Conservation (phyloP, 2,797 vertebrate species). For the Sibirionetta formosa region DNA sequence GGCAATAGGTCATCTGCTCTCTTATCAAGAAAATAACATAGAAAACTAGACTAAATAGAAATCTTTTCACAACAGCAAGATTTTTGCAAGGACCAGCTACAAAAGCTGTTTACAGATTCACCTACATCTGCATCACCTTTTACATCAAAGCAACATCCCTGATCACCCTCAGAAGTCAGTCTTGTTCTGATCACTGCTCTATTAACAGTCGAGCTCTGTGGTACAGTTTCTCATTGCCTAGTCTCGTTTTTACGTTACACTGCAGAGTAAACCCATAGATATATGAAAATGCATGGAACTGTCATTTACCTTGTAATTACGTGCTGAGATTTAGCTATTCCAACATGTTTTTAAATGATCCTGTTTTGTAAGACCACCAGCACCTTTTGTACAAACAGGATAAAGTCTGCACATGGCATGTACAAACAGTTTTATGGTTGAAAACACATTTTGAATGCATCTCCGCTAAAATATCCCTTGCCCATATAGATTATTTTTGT, state of each 20-base stretch:
- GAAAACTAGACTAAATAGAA: not conserved
- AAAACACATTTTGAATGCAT: not conserved
- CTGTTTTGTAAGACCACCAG: not conserved
- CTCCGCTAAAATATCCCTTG: not conserved
- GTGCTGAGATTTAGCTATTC: not conserved
- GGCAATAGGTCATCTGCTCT: not conserved
- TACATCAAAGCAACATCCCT: not conserved
- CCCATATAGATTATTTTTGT: not conserved
- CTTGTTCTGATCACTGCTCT: not conserved
- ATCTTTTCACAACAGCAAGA: not conserved
- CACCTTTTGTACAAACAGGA: not conserved
- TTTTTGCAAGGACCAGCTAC: not conserved
- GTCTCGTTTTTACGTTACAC: not conserved
- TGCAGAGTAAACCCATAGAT: not conserved
- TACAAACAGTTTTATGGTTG: rapidly evolving
- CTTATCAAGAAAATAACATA: not conserved
- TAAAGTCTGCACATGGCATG: rapidly evolving
- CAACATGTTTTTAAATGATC: not conserved
- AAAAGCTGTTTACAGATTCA: not conserved
- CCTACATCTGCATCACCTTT: not conserved
- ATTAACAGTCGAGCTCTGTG: not conserved
- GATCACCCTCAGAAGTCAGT: not conserved
- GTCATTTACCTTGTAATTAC: not conserved
- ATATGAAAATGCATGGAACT: rapidly evolving
- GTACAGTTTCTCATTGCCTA: not conserved